Evolutionary conservation across 1,140 invertebrate species (phyloP), one percentile per base, ranked within the genome.

Genomic region (Scaptomyza montana): DNA sequence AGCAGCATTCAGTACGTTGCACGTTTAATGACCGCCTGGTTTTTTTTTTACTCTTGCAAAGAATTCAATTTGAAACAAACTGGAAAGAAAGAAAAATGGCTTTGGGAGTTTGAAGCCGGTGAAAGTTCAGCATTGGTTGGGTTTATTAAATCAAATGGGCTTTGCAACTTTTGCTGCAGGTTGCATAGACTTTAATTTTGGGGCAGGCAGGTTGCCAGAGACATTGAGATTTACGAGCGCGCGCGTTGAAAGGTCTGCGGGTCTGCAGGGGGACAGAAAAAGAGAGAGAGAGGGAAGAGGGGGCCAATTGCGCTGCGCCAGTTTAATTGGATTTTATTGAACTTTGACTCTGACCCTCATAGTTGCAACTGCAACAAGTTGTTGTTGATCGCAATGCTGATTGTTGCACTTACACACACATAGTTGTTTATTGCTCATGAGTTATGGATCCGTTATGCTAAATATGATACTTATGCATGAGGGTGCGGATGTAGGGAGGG

Each of bases 271-370:
- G 5, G 30, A 33, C 2, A 25, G 16, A 10, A 10, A 33, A 5
- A 13, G 43, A 12, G 51, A n/a, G 16, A 1, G 50, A 36, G n/a
- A 39, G 16, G 46, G 13, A 28, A 49, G 30, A n/a, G 36, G 9
- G 39, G 33, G 6, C 28, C 19, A 51, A 3, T 45, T 16, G 25
- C 8, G 33, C 73, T 78, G 82, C 54, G 69, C 77, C 63, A 62
- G 46, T 71, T 89, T 89, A 89, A 89, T 89, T 89, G 84, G 80
- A 84, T 89, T 89, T 89, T 89, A 89, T 89, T 89, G 85, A 89
- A 89, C 84, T 89, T 74, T 89, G 79, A 80, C 84, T 80, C 85
- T 84, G 84, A 89, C 84, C 84, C 84, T 84, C 85, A 80, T 36
- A 68, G 78, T 72, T 66, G 80, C 55, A 78, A 76, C 71, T 77